These are phyloP conservation scores for Rotaria magnacalcarata DNA, from an alignment of 2,888 invertebrate genomes.

Conservation along the genomic window DNA sequence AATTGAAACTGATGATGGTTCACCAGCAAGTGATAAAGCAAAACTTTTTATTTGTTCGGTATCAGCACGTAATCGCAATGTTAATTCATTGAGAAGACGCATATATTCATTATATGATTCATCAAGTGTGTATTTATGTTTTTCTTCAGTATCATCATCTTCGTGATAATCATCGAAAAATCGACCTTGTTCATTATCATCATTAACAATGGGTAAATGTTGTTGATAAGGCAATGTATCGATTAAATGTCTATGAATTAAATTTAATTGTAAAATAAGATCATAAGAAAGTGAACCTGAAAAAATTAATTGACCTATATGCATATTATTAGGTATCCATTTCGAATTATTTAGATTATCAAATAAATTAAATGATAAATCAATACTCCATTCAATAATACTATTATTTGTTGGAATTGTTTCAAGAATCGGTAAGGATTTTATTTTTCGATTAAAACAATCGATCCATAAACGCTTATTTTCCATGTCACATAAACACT, in stretches of 20 bases:
- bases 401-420: neutral
- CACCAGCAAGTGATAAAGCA: neutral
- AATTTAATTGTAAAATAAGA: conserved; percentile 19
- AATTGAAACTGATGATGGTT: neutral
- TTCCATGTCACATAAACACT: conserved; percentile 19
- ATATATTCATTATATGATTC: neutral
- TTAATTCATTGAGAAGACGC: neutral
- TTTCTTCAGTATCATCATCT: neutral
- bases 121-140: neutral
- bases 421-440: neutral
- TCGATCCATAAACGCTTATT: neutral
- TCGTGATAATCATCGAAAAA: neutral
- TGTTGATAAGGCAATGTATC: neutral
- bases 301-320: neutral
- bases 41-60: neutral
- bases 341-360: neutral
- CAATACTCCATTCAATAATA: neutral
- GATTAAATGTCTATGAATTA: conserved; percentile 18
- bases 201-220: neutral
- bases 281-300: conserved; percentile 20
- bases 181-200: neutral
- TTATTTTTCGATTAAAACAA: neutral
- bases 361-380: conserved; percentile 27
- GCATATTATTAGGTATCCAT: neutral
- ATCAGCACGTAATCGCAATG: neutral